Evolutionary conservation across 2,888 invertebrate genomes (phyloP), one percentile per base, ranked within the genome.

Genomic region (Cerastoderma edule): DNA sequence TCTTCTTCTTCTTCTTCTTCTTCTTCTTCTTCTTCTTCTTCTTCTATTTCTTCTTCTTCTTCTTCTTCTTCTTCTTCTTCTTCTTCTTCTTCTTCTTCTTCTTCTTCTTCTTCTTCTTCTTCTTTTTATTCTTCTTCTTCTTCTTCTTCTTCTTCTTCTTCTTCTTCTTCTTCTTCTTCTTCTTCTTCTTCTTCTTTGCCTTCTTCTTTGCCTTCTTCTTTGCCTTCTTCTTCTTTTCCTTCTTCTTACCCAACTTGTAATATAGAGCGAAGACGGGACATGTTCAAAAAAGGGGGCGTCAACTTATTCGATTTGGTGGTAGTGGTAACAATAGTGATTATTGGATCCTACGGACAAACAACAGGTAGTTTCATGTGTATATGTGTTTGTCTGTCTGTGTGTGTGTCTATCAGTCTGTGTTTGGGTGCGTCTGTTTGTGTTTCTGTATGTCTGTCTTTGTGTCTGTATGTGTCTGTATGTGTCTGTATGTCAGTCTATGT

Each of bases 221-320:
- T n/a, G n/a, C n/a, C n/a, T n/a, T n/a, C n/a, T n/a, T n/a, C n/a
- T n/a, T n/a, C n/a, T n/a, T n/a, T n/a, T n/a, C n/a, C n/a, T n/a
- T n/a, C n/a, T n/a, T n/a, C n/a, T n/a, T n/a, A n/a, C n/a, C n/a
- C n/a, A n/a, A n/a, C n/a, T n/a, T n/a, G n/a, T n/a, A n/a, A n/a
- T n/a, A 24, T 22, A 53, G 24, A n/a, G 32, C 33, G 5, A 16
- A n/a, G 57, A 6, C 8, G 8, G 57, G 57, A 57, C 33, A 57
- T 57, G 57, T 57, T 57, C 0, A 57, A n/a, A 57, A 57, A 57
- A 57, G 33, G 57, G 57, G 57, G 57, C 57, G 57, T 57, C n/a
- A n/a, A n/a, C n/a, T n/a, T n/a, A n/a, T n/a, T n/a, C n/a, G n/a
- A n/a, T n/a, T n/a, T n/a, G n/a, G n/a, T n/a, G n/a, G n/a, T n/a